Evolutionary conservation across 1,140 invertebrate genomes (phyloP).

Genomic region (Dryas iulia): DNA sequence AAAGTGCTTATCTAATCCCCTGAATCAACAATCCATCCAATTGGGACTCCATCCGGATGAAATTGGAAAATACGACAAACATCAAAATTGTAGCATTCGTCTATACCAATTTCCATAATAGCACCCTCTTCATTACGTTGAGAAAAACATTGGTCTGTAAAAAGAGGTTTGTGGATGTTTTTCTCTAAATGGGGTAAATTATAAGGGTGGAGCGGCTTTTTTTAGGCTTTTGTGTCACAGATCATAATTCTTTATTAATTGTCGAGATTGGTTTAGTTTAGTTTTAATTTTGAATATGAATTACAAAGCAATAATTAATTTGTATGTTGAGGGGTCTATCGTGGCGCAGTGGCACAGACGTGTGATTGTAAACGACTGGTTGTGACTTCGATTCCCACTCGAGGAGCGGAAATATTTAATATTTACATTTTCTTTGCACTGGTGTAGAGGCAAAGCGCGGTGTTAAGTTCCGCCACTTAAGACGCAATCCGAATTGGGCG

Average conservation of each 20-base stretch:
- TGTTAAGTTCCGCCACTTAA: too few species aligned
- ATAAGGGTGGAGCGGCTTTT: not conserved
- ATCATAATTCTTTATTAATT: not conserved
- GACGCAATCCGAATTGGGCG: too few species aligned
- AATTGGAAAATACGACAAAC: constrained; percentile 62
- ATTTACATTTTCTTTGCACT: too few species aligned
- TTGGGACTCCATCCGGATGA: constrained; percentile 37
- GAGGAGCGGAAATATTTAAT: too few species aligned
- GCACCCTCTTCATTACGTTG: constrained; percentile 57
- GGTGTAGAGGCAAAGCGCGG: too few species aligned
- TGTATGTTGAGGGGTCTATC: too few species aligned
- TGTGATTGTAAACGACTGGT: too few species aligned
- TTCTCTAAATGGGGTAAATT: not conserved
- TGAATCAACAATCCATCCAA: constrained; percentile 56
- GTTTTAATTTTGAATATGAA: not conserved
- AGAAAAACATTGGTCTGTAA: constrained; percentile 1
- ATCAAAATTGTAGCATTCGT: constrained; percentile 63
- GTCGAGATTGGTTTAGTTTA: not conserved
- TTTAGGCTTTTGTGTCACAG: not conserved
- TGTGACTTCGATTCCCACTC: too few species aligned
- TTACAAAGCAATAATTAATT: too few species aligned
- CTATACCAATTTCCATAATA: constrained; percentile 67
- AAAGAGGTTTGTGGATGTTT: not conserved
- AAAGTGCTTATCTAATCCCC: constrained; percentile 45
- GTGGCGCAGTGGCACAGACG: too few species aligned